Evolutionary conservation across 2,113 vertebrate genomes (phyloP).

Genomic region (Vulpes ferrilata): DNA sequence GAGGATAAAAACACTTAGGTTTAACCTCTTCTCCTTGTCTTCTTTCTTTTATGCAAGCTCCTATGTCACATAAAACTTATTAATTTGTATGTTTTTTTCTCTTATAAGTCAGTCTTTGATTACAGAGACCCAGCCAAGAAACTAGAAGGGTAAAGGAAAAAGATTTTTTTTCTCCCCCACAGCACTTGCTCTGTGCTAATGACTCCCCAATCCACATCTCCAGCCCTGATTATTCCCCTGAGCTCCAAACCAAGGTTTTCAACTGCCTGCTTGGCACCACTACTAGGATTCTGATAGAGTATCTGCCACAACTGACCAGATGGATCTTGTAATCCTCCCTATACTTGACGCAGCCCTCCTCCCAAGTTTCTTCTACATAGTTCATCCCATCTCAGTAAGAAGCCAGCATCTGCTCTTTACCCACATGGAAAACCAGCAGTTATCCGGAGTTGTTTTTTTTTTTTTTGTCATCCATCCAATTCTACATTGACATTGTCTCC

Average conservation of each 20-base stretch:
- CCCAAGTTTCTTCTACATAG: background rate
- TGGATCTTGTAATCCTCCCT: background rate
- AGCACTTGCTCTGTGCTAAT: background rate
- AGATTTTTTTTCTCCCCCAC: background rate
- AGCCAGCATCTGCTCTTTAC: background rate
- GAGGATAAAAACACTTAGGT: background rate
- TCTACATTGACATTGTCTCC: background rate
- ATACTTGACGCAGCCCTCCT: background rate
- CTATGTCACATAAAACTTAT: background rate
- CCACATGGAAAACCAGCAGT: background rate
- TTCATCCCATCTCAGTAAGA: background rate
- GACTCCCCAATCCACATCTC: background rate
- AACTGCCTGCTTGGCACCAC: background rate
- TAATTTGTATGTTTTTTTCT: background rate
- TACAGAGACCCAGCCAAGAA: background rate
- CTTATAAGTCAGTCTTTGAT: background rate
- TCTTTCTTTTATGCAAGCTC: background rate
- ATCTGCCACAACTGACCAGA: background rate
- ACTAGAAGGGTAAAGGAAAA: background rate
- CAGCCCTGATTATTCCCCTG: background rate
- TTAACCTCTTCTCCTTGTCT: background rate
- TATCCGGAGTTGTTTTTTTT: background rate
- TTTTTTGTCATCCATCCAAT: background rate
- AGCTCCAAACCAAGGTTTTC: background rate
- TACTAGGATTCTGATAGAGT: background rate